phyloP scores from a whole-genome alignment of 1,140 invertebrate species.

The Heliconius melpomene region DNA sequence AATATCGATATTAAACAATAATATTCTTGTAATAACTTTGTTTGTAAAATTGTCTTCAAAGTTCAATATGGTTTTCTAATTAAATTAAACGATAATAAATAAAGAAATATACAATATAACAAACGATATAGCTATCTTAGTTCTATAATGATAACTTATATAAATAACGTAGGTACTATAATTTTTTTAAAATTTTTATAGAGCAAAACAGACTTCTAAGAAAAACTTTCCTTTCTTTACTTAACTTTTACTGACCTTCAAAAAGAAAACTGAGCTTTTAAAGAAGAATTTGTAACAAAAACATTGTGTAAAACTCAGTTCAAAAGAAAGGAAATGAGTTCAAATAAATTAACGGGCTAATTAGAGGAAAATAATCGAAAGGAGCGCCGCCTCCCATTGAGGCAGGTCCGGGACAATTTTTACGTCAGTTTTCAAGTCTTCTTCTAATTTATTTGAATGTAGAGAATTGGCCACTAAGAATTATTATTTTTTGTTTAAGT shows the following conservation, averaged over 20 bases:
- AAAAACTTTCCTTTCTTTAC: not conserved
- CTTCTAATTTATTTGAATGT: constrained; percentile 41
- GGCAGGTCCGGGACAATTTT: constrained; percentile 76
- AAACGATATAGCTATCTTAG: too few relatives aligned
- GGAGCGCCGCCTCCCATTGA: constrained; percentile 61
- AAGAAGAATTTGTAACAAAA: constrained; percentile 11
- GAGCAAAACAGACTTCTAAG: not conserved
- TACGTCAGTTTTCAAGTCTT: constrained; percentile 76
- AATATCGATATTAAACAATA: too few relatives aligned
- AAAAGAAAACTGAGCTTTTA: not conserved
- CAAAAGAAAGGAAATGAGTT: constrained; percentile 41
- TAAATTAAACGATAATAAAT: too few relatives aligned
- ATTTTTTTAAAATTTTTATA: too few relatives aligned
- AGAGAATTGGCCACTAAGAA: constrained; percentile 49
- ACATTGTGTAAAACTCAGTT: not conserved
- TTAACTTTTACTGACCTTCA: not conserved
- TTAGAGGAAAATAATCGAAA: constrained; percentile 67
- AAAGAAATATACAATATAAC: too few relatives aligned
- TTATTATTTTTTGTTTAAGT: too few relatives aligned
- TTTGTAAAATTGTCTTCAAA: too few relatives aligned
- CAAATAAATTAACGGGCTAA: constrained; percentile 67
- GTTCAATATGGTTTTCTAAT: too few relatives aligned
- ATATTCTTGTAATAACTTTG: too few relatives aligned
- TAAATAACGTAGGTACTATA: too few relatives aligned
- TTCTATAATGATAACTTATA: too few relatives aligned